phyloP scores from a whole-genome alignment of 1,140 invertebrate genomes.

The Vollenhovia emeryi region DNA sequence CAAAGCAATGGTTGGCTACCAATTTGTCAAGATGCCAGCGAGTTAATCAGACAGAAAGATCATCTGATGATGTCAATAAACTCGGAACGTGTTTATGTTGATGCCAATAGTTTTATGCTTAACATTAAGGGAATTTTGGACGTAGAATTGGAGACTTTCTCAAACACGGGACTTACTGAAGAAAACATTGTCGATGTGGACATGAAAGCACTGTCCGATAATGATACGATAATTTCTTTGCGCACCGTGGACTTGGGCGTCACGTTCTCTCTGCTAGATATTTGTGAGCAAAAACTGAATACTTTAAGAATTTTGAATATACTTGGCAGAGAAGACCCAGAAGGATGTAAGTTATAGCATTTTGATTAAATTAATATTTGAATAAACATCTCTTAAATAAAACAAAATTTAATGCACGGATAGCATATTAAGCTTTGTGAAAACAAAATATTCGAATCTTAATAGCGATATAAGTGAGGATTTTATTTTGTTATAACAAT shows the following conservation, averaged over 20 bases:
- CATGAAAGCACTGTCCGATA: conserved; percentile 79
- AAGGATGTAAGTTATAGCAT: not conserved
- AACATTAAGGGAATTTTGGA: accelerated
- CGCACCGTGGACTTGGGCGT: conserved; percentile 81
- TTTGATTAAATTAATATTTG: not conserved
- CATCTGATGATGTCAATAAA: conserved; percentile 41
- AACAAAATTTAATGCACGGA: no score
- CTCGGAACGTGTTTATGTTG: accelerated
- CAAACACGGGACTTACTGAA: not conserved
- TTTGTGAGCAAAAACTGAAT: no score
- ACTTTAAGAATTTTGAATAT: no score
- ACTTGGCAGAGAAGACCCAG: not conserved
- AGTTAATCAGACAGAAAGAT: conserved; percentile 84
- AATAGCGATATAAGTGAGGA: not conserved
- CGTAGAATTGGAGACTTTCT: accelerated
- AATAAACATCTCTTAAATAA: not conserved
- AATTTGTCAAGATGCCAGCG: conserved; percentile 85
- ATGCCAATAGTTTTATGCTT: accelerated
- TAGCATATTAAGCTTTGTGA: not conserved
- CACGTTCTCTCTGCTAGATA: conserved; percentile 49
- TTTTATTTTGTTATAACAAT: conserved; percentile 1
- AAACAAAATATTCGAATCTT: not conserved
- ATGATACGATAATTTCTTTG: conserved; percentile 82
- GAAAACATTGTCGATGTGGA: conserved; percentile 82
- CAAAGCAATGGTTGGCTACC: conserved; percentile 82